These are phyloP conservation scores for Nineta flava DNA, from an alignment of 2,888 invertebrate species.

Conservation along the genomic window DNA sequence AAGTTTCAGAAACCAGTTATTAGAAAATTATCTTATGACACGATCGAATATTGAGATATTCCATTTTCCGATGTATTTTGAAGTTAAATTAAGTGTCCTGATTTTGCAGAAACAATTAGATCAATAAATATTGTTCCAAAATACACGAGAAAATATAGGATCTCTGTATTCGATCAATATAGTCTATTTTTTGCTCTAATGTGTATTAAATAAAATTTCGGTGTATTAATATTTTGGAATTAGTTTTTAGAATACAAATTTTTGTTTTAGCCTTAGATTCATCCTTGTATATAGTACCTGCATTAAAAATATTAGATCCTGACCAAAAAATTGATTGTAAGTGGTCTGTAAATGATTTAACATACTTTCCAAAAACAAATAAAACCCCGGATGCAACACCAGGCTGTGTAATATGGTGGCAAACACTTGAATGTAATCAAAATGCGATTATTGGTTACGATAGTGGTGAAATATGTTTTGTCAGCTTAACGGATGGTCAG, in stretches of 20 bases:
- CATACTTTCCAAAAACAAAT: constrained; percentile 28
- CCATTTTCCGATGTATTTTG: too few relatives aligned
- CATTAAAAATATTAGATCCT: constrained; percentile 37
- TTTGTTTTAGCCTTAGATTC: constrained; percentile 33
- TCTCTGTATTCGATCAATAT: too few relatives aligned
- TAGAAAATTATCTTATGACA: too few relatives aligned
- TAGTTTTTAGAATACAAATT: too few relatives aligned
- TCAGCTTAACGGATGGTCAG: constrained; percentile 53
- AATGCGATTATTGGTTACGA: constrained; percentile 56
- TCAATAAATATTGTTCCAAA: too few relatives aligned
- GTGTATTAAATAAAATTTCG: too few relatives aligned
- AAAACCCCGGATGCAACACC: constrained; percentile 31
- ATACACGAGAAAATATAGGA: too few relatives aligned
- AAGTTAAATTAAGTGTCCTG: too few relatives aligned
- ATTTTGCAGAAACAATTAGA: too few relatives aligned
- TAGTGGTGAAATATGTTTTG: constrained; percentile 37
- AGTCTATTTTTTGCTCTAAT: too few relatives aligned
- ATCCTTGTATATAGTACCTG: constrained; percentile 44
- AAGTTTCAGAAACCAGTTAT: constrained; percentile 20
- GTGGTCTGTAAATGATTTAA: constrained; percentile 41
- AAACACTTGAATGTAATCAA: constrained; percentile 53
- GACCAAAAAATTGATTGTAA: constrained; percentile 34
- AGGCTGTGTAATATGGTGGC: constrained; percentile 58
- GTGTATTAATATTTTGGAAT: too few relatives aligned
- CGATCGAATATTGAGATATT: too few relatives aligned